These are phyloP conservation scores for Lanistes nyassanus DNA, from an alignment of 1,140 invertebrate genomes.

Conservation along the genomic window DNA sequence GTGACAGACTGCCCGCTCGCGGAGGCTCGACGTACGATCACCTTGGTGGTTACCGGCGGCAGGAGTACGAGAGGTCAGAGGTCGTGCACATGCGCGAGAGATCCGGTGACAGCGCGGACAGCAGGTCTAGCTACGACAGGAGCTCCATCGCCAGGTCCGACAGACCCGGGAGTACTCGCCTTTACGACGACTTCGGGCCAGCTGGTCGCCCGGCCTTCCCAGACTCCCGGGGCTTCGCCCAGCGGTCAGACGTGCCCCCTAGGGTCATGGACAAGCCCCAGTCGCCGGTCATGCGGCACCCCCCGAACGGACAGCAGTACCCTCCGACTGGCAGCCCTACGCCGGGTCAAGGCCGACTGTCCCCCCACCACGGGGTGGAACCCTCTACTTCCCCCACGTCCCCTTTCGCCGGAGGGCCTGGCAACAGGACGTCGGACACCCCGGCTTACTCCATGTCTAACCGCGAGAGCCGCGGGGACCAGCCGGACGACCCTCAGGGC, in stretches of 20 bases:
- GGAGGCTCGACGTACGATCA: not conserved
- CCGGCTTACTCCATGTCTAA: slow-evolving; percentile 50
- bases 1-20: not conserved
- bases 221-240: slow-evolving; percentile 12
- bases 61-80: not conserved
- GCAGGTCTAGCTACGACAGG: slow-evolving; percentile 4
- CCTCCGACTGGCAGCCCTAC: not conserved
- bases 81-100: slow-evolving; percentile 14
- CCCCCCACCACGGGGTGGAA: not conserved
- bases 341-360: not conserved
- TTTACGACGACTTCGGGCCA: slow-evolving; percentile 1
- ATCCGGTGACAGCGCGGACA: slow-evolving; percentile 27
- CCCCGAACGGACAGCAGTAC: not conserved
- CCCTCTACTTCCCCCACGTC: slow-evolving; percentile 9
- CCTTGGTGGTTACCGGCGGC: not conserved
- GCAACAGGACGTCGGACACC: slow-evolving; percentile 18
- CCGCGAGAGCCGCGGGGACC: slow-evolving; percentile 36
- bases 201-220: not conserved
- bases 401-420: not conserved
- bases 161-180: not conserved
- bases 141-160: slow-evolving; percentile 11
- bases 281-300: slow-evolving; percentile 11
- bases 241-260: not conserved
- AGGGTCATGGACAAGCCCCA: slow-evolving; percentile 17
- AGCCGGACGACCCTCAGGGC: not conserved